These are phyloP conservation scores for Protobothrops flavoviridis DNA, from an alignment of 2,113 vertebrate species.

Conservation along the genomic window DNA sequence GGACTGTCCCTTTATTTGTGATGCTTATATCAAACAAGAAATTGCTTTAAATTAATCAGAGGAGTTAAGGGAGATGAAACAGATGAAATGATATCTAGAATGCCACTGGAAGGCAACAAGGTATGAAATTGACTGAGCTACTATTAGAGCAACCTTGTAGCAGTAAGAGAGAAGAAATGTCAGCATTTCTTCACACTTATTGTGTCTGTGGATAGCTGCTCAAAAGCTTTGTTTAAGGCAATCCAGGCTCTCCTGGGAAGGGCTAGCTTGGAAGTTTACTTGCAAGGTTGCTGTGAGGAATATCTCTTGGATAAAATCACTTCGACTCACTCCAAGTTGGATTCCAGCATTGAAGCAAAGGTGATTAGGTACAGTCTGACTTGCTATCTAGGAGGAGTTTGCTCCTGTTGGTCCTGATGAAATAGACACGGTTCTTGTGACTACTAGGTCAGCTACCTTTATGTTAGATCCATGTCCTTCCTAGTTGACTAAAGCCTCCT, in stretches of 20 bases:
- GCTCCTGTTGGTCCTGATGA: neutral
- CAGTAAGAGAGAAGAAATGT: neutral
- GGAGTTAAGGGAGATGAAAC: neutral
- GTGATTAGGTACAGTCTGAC: neutral
- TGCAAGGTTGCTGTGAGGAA: neutral
- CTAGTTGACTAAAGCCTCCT: neutral
- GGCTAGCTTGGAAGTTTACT: neutral
- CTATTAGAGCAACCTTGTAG: neutral
- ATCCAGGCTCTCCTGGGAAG: neutral
- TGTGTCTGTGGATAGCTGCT: neutral
- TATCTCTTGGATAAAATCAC: neutral
- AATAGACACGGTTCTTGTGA: neutral
- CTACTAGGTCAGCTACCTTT: neutral
- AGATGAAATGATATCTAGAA: neutral
- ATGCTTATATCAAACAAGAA: neutral
- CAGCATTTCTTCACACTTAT: neutral
- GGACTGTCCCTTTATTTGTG: neutral
- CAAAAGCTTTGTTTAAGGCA: neutral
- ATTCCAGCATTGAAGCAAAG: neutral
- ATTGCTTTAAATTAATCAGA: neutral
- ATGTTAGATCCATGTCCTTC: neutral
- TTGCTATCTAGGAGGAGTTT: neutral
- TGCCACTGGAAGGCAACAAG: neutral
- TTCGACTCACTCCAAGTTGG: neutral
- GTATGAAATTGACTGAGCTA: neutral